Percentiles rank a stretch among this genome's conserved stretches.
Conservation (phyloP, 2,797 vertebrate genomes). For the Dicrostonyx torquatus region DNA sequence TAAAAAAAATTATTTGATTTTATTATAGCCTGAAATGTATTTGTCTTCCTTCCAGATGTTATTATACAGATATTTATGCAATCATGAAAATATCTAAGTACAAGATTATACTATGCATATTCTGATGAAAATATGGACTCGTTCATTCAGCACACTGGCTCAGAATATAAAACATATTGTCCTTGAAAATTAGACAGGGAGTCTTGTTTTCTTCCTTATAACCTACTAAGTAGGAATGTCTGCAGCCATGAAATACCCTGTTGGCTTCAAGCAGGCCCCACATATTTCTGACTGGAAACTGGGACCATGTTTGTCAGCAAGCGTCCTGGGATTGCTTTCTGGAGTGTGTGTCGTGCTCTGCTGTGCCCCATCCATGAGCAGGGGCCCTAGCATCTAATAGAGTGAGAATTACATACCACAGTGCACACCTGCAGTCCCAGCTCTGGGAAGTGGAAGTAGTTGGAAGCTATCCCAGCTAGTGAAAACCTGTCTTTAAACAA, state of each 20-base stretch:
- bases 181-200: neutral
- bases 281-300: neutral
- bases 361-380: neutral
- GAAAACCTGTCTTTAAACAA: neutral
- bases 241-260: neutral
- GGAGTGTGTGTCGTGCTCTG: neutral
- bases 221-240: neutral
- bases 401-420: neutral
- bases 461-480: neutral
- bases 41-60: conserved; percentile 32
- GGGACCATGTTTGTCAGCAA: neutral
- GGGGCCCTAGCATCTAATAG: neutral
- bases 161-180: conserved; percentile 27
- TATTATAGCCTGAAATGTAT: conserved; percentile 39
- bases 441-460: neutral
- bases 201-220: neutral
- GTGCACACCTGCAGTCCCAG: neutral
- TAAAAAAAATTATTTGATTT: conserved; percentile 7
- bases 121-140: neutral
- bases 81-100: conserved; percentile 46
- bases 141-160: neutral
- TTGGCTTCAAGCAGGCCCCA: neutral
- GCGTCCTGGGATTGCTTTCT: neutral
- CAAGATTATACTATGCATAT: neutral
- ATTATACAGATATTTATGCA: conserved; percentile 32